Conservation (phyloP, 2,797 vertebrate species). For the Alectoris magna region DNA sequence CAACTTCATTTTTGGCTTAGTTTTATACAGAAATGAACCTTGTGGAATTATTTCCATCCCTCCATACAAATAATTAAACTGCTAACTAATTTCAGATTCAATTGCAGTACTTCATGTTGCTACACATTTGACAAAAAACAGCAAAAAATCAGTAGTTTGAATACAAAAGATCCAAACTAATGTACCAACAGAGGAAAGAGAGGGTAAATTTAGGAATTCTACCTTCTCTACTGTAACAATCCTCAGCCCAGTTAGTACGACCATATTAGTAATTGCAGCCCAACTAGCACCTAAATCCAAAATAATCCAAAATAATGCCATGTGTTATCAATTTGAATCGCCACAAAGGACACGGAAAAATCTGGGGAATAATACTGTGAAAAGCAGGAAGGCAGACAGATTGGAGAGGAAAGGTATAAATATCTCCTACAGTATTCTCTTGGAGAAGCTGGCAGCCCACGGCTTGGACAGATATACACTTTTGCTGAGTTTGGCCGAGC, state of each 20-base stretch:
- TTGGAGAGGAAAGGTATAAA: background rate
- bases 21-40: background rate
- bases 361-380: background rate
- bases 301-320: background rate
- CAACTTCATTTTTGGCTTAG: background rate
- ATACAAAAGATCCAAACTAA: background rate
- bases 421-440: no score
- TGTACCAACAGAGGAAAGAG: background rate
- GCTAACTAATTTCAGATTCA: background rate
- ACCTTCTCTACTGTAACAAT: background rate
- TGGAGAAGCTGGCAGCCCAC: no score
- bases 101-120: background rate
- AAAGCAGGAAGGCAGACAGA: background rate
- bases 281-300: background rate
- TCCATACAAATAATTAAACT: background rate
- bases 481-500: no score
- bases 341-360: background rate
- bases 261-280: background rate
- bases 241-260: background rate
- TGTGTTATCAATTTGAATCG: background rate
- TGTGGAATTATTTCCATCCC: background rate
- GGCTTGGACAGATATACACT: no score
- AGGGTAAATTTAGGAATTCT: background rate
- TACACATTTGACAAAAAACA: background rate
- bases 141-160: background rate